A percentile compares a stretch with the other conserved stretches of the same genome.
Evolutionary conservation across 2,113 vertebrate genomes (phyloP).

Genomic region (Lepus timidus): DNA sequence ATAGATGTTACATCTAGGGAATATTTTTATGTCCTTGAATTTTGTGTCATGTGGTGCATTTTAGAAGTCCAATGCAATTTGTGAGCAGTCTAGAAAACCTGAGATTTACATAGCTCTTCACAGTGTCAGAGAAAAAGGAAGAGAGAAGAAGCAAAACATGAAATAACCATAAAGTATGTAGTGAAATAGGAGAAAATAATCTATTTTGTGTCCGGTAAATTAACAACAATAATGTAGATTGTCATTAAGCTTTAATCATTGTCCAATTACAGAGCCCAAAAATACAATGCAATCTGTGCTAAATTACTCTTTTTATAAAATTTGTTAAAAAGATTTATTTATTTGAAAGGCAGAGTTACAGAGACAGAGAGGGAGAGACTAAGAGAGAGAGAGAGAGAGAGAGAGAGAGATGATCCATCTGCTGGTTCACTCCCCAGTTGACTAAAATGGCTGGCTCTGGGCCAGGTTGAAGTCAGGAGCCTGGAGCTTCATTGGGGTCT

Average conservation of each 20-base stretch:
- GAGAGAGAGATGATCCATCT: too few relatives aligned
- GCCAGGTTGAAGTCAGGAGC: too few relatives aligned
- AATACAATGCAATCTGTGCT: neutral
- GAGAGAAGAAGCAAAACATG: neutral
- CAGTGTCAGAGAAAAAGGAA: neutral
- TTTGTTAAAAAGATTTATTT: too few relatives aligned
- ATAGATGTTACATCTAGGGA: neutral
- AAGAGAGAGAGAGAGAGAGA: too few relatives aligned
- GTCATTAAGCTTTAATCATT: slow-evolving; percentile 27
- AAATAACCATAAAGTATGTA: neutral
- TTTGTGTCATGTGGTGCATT: neutral
- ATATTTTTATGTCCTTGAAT: neutral
- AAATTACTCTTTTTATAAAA: neutral
- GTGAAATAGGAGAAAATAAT: slow-evolving; percentile 1
- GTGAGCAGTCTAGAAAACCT: neutral
- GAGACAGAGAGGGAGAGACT: too few relatives aligned
- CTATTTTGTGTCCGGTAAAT: neutral
- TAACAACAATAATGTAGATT: neutral
- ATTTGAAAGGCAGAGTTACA: too few relatives aligned
- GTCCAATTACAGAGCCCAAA: neutral
- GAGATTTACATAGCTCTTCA: neutral
- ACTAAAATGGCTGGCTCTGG: too few relatives aligned
- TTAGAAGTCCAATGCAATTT: neutral
- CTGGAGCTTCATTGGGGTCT: too few relatives aligned
- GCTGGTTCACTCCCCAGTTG: too few relatives aligned